A percentile compares a stretch with the other conserved stretches of the same genome.
phyloP scores from a whole-genome alignment of 53 echinoderm and acorn worm genomes.

The Henricia sp. region DNA sequence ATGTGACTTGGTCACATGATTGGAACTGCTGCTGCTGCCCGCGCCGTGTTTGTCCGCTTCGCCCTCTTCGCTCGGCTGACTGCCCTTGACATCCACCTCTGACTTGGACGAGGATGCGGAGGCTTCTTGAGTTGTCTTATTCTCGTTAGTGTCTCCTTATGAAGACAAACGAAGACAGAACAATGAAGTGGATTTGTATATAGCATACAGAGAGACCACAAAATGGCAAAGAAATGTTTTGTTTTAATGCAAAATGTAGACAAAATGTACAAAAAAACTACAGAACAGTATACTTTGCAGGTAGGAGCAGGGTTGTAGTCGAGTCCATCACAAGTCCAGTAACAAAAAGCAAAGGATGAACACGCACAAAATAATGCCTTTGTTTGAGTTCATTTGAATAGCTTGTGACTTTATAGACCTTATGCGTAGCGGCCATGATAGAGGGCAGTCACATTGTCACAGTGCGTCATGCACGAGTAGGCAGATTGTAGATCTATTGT shows the following conservation, averaged over 20 bases:
- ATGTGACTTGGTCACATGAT: conserved; percentile 87
- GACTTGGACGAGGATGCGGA: conserved; percentile 63
- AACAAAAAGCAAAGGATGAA: no score
- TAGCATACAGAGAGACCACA: no score
- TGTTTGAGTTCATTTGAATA: no score
- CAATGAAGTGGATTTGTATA: background rate
- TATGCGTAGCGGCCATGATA: no score
- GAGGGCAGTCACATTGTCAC: no score
- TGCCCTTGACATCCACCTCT: conserved; percentile 64
- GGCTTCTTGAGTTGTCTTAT: conserved; percentile 56
- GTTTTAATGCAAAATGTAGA: background rate
- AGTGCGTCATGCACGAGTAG: no score
- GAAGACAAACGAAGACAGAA: background rate
- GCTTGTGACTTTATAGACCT: no score
- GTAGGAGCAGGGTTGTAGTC: background rate
- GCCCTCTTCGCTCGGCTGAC: conserved; percentile 42
- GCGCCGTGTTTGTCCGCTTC: conserved; percentile 54
- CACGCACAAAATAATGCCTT: no score
- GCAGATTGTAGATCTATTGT: no score
- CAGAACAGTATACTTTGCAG: background rate
- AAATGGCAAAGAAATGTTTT: background rate
- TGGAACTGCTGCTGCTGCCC: conserved; percentile 60
- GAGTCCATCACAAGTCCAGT: no score
- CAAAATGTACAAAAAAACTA: background rate
- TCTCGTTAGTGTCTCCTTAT: conserved; percentile 80